phyloP scores from a whole-genome alignment of 2,888 invertebrate species.

The Cryptocheilus praepositus region DNA sequence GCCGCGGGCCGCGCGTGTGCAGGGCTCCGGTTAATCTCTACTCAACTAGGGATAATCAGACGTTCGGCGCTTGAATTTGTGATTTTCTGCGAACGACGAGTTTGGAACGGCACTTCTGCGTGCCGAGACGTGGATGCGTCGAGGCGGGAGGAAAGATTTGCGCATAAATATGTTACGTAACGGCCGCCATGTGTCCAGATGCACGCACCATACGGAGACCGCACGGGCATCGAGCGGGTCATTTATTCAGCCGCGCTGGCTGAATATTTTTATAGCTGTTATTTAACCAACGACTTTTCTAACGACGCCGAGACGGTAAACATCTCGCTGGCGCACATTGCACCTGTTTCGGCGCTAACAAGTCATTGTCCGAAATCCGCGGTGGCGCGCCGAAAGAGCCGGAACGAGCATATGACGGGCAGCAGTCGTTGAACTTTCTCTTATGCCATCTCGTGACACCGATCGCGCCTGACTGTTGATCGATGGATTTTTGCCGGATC shows the following conservation, averaged over 20 bases:
- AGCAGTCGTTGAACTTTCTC: slow-evolving; percentile 48
- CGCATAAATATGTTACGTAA: too few relatives aligned
- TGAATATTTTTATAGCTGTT: neutral
- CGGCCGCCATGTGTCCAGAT: slow-evolving; percentile 14
- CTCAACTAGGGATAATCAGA: too few relatives aligned
- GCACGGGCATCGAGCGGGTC: neutral
- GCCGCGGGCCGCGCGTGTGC: too few relatives aligned
- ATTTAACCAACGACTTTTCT: neutral
- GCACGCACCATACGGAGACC: slow-evolving; percentile 16
- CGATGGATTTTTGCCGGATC: too few relatives aligned
- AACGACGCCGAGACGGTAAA: neutral
- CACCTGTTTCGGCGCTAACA: too few relatives aligned
- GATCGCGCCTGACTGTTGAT: too few relatives aligned
- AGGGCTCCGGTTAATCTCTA: too few relatives aligned
- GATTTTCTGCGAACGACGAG: neutral
- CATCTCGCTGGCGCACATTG: neutral
- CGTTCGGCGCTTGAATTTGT: too few relatives aligned
- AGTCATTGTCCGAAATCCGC: neutral
- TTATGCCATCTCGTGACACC: slow-evolving; percentile 7
- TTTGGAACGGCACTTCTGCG: too few relatives aligned
- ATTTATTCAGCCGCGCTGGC: neutral
- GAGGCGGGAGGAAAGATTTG: neutral
- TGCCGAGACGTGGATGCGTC: too few relatives aligned
- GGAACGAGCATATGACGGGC: slow-evolving; percentile 30
- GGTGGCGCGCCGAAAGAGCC: slow-evolving; percentile 13